These are phyloP conservation scores for Dasyurus viverrinus DNA, from an alignment of 2,113 vertebrate genomes.

Conservation along the genomic window DNA sequence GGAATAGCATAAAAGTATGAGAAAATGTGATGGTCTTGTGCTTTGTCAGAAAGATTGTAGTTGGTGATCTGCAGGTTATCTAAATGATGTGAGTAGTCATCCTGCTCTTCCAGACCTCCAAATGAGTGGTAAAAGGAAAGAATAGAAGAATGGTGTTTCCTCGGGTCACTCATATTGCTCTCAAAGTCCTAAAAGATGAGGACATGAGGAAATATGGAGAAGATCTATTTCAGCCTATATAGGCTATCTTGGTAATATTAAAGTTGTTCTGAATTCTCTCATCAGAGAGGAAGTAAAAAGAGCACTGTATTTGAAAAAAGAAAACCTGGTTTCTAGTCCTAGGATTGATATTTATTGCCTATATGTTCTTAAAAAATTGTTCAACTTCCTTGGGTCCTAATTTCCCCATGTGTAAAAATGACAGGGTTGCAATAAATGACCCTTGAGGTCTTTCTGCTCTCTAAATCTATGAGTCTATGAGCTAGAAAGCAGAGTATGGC, in stretches of 20 bases:
- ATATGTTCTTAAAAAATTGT: neutral
- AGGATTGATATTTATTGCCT: neutral
- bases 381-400: neutral
- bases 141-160: neutral
- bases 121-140: neutral
- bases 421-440: neutral
- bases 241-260: neutral
- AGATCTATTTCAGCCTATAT: neutral
- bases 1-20: neutral
- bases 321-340: neutral
- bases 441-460: neutral
- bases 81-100: neutral
- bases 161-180: too few relatives aligned
- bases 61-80: neutral
- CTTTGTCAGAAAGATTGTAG: neutral
- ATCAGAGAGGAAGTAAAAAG: neutral
- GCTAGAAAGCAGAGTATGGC: neutral
- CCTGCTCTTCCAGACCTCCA: neutral
- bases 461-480: too few relatives aligned
- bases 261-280: neutral
- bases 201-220: neutral
- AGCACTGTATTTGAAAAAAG: neutral
- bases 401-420: neutral
- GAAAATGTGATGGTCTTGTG: neutral
- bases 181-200: neutral